Base-by-base conservation (phyloP, 2,113 vertebrate species). In the Circaetus gallicus region DNA sequence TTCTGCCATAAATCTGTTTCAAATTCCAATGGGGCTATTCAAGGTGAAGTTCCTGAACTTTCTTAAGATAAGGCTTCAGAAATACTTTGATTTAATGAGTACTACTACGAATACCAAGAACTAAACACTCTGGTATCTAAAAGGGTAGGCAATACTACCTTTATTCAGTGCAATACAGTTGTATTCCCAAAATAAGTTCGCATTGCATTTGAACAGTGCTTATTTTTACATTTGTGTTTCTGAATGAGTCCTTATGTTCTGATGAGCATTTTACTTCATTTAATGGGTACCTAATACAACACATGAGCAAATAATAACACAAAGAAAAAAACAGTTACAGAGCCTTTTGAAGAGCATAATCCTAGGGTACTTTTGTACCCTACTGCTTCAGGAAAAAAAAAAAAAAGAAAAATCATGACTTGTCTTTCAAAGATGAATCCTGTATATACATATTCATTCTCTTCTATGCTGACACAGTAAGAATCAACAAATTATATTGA, bases 1-100 rank as follows among this genome's bases (percentile, higher is more conserved):
- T 92, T 82, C 89, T 95, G n/a, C 69, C 73, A 90, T 52, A 93
- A 86, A 94, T 94, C 86, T 95, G 77, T 82, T 95, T 89, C 69
- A 89, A 53, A 96, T 96, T 96, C 82, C 71, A 59, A 5, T 7
- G 17, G 25, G 72, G 94, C 72, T 89, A 86, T 76, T 95, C 73
- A 94, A 90, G 94, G 90, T 94, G 83, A 95, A 89, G n/a, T 71
- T 86, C 74, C 13, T 61, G 31, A 92, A 86, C 53, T 70, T 83
- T 47, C 34, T 90, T 63, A 70, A 29, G 49, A 62, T 45, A 92
- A 78, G 28, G 31, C 47, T 90, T 90, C 65, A 91, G 34, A 90
- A 96, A 82, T 40, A 73, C 13, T 78, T 43, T n/a, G 53, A 80
- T 22, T 86, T 85, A 72, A 28, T 11, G 21, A 89, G 12, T 58